Conservation (phyloP, 2,113 vertebrate species). For the Xenopus tropicalis region UCB_Xtro_10.0 CM004449.2:98035001-98035500, state of each 20-base stretch:
- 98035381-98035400: background rate
- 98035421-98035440: background rate
- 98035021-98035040: background rate
- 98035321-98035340: background rate
- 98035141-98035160: conserved; percentile 12
- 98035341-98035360: background rate
- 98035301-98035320: background rate
- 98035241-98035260: background rate
- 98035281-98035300: background rate
- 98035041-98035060: conserved; percentile 26
- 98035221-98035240: conserved; percentile 9
- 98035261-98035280: background rate
- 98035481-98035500: background rate
- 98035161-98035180: conserved; percentile 21
- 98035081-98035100: conserved; percentile 4
- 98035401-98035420: background rate
- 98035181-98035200: conserved; percentile 14
- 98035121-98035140: conserved; percentile 24
- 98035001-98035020: background rate
- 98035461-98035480: background rate
- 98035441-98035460: background rate
- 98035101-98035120: conserved; percentile 23
- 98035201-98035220: conserved; percentile 20
- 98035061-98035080: conserved; percentile 27
- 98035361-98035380: background rate